Conservation (phyloP, 2,797 vertebrate species). For the Tapirus indicus region DNA sequence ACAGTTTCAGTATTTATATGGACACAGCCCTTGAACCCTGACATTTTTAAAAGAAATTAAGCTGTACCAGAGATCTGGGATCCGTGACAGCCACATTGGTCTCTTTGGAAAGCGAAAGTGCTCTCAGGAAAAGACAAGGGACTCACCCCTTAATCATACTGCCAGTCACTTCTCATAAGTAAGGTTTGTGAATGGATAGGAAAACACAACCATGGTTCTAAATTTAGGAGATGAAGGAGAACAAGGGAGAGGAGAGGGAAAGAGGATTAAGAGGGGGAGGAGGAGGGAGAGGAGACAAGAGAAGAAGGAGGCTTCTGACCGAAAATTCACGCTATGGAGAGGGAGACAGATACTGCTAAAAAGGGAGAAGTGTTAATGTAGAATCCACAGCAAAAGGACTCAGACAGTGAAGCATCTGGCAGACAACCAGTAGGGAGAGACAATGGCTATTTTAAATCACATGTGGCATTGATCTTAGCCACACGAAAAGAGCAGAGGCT, state of each 20-base stretch:
- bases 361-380: neutral
- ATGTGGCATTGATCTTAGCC: neutral
- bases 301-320: neutral
- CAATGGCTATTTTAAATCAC: neutral
- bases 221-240: slow-evolving; percentile 2
- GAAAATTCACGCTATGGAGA: neutral
- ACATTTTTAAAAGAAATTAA: slow-evolving; percentile 73
- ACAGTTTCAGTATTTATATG: slow-evolving; percentile 64
- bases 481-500: neutral
- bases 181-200: slow-evolving; percentile 14
- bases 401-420: neutral
- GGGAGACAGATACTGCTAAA: neutral
- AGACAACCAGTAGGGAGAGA: neutral
- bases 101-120: slow-evolving; percentile 73
- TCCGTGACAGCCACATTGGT: slow-evolving; percentile 30
- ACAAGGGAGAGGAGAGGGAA: neutral
- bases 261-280: neutral
- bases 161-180: slow-evolving; percentile 23
- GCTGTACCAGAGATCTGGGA: slow-evolving; percentile 55
- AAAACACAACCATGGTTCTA: slow-evolving; percentile 42
- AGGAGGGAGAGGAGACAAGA: neutral
- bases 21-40: slow-evolving; percentile 39
- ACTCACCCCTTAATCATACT: slow-evolving; percentile 62
- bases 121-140: slow-evolving; percentile 79
- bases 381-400: neutral